Percentiles rank a stretch among this genome's conserved stretches.
Conservation (phyloP, 2,888 invertebrate species). For the Pollenia griseotomentosa region DNA sequence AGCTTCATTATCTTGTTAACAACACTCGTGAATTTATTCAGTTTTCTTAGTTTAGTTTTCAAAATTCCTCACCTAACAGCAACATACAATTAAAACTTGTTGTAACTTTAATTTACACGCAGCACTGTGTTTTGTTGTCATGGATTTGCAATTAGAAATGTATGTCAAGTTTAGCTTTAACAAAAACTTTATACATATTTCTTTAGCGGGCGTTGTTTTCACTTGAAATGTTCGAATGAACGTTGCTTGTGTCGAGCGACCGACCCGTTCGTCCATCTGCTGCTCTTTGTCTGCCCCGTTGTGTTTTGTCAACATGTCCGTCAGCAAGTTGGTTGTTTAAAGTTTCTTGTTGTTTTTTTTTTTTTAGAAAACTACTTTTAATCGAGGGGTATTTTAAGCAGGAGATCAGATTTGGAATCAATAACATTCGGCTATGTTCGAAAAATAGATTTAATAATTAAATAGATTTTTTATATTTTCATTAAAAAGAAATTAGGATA, state of each 20-base stretch:
- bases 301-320: conserved; percentile 74
- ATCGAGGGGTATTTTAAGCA: too few relatives aligned
- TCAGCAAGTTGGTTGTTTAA: conserved; percentile 32
- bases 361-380: too few relatives aligned
- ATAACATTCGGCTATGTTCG: not conserved
- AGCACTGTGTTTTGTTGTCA: conserved; percentile 50
- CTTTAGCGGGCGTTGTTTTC: conserved; percentile 73
- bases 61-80: conserved; percentile 22
- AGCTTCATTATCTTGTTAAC: not conserved
- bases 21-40: not conserved
- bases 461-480: too few relatives aligned
- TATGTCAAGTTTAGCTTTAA: conserved; percentile 74
- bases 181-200: conserved; percentile 56
- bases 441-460: too few relatives aligned
- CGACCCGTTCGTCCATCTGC: conserved; percentile 13
- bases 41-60: not conserved
- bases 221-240: conserved; percentile 49
- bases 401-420: too few relatives aligned
- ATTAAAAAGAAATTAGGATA: too few relatives aligned
- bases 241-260: conserved; percentile 12
- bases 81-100: conserved; percentile 15
- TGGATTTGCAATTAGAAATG: conserved; percentile 74
- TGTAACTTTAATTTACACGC: conserved; percentile 51
- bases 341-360: conserved; percentile 6
- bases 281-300: conserved; percentile 45